These are phyloP conservation scores for Oncorhynchus tshawytscha DNA, from an alignment of 2,113 vertebrate genomes.

Conservation along the genomic window DNA sequence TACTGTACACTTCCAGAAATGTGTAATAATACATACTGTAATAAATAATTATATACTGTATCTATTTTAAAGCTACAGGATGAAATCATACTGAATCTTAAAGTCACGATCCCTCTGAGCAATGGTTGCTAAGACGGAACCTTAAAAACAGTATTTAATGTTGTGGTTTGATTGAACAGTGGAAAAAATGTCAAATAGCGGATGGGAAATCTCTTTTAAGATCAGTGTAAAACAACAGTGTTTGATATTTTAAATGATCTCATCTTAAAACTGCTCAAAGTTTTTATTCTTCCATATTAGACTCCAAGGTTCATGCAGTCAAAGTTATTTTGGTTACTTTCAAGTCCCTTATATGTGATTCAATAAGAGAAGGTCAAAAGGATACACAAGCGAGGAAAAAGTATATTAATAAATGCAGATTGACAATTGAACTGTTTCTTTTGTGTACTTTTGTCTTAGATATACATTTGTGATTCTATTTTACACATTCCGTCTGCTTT, in stretches of 20 bases:
- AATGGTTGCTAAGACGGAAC: slow-evolving; percentile 45
- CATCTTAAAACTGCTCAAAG: slow-evolving; percentile 42
- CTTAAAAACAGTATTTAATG: slow-evolving; percentile 31
- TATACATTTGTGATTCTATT: background rate
- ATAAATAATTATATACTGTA: slow-evolving; percentile 36
- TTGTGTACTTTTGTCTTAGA: background rate
- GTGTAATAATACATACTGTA: background rate
- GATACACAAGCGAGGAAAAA: background rate
- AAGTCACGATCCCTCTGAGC: slow-evolving; percentile 37
- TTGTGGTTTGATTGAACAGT: slow-evolving; percentile 49
- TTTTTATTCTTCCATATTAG: slow-evolving; percentile 35
- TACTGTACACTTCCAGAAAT: background rate
- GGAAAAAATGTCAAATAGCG: slow-evolving; percentile 52
- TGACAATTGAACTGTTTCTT: background rate
- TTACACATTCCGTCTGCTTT: background rate
- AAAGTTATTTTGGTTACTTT: slow-evolving; percentile 17
- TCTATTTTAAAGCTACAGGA: slow-evolving; percentile 17
- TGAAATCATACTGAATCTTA: slow-evolving; percentile 32
- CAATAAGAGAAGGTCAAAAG: background rate
- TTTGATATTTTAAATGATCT: slow-evolving; percentile 49
- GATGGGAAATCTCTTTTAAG: slow-evolving; percentile 43
- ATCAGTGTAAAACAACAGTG: slow-evolving; percentile 41
- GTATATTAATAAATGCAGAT: background rate
- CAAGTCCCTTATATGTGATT: background rate
- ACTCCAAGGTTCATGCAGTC: slow-evolving; percentile 11